phyloP scores from a whole-genome alignment of 2,113 vertebrate species.

The Hiodon tergisus region DNA sequence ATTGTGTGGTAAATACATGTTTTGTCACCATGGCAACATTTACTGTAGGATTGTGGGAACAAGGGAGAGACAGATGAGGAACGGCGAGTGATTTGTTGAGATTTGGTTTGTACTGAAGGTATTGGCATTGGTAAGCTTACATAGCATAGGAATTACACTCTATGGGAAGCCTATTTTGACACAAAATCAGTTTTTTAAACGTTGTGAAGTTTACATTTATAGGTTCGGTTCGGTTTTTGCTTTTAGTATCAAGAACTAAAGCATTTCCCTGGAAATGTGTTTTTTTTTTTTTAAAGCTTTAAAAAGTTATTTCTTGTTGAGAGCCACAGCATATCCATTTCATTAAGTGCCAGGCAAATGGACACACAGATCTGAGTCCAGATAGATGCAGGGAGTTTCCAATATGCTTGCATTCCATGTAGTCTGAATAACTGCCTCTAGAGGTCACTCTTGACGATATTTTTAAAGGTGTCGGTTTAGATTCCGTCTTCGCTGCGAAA shows the following conservation, averaged over 20 bases:
- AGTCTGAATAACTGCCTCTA: slow-evolving; percentile 51
- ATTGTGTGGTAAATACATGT: slow-evolving; percentile 72
- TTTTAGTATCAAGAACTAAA: too few relatives aligned
- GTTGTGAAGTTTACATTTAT: too few relatives aligned
- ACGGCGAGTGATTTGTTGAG: slow-evolving; percentile 69
- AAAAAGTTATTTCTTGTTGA: not conserved
- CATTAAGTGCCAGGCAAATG: not conserved
- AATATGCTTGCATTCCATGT: not conserved
- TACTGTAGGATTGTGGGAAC: slow-evolving; percentile 60
- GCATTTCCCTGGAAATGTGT: too few relatives aligned
- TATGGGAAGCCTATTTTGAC: too few relatives aligned
- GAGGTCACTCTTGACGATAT: slow-evolving; percentile 72
- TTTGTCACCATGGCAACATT: slow-evolving; percentile 74
- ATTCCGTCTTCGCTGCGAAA: not conserved
- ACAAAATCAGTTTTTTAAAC: too few relatives aligned
- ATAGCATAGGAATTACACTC: not conserved
- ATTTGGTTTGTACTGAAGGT: slow-evolving; percentile 18
- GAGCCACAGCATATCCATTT: not conserved
- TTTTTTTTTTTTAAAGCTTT: too few relatives aligned
- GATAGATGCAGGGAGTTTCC: not conserved
- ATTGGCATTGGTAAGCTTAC: not conserved
- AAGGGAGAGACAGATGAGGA: slow-evolving; percentile 41
- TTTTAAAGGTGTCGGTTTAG: slow-evolving; percentile 2
- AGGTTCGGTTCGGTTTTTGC: too few relatives aligned
- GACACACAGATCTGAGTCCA: not conserved